Evolutionary conservation across 2,113 vertebrate genomes (phyloP), one percentile per base, ranked within the genome.

Genomic region (Laterallus jamaicensis): DNA sequence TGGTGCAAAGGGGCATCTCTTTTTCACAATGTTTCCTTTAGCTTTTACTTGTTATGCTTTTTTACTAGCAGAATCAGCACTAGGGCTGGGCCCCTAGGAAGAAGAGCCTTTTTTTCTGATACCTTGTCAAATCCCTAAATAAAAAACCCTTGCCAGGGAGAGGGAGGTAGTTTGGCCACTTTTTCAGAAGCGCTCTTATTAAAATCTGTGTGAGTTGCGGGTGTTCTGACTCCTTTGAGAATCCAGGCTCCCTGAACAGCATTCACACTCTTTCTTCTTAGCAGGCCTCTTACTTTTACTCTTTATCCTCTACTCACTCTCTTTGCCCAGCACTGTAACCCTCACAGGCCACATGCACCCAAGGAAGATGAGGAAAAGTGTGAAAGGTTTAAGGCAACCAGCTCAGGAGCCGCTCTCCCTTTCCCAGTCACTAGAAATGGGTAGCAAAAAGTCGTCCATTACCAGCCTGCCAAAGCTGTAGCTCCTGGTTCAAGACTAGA

Each of bases 401-500:
- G 22, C 42, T 60, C 69, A 71, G 60, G 52, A 82, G 24, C 56
- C 3, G 0, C 82, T 90, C n/a, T 89, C 18, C 39, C 25, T 87
- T 79, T 80, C 44, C 47, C 31, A 47, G 15, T 63, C 28, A 5
- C 19, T 69, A 35, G 67, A 75, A 83, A 76, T 2, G 21, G 16
- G 44, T 42, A 68, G 67, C 70, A 85, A 50, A 42, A 90, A 87
- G 18, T 32, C 12, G 84, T 83, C 40, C 15, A 12, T 87, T 87
- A 66, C 22, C 78, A 83, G 50, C 56, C 35, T 74, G 26, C 26
- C 44, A 78, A 87, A 88, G 69, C 49, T 81, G 44, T 86, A 67
- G n/a, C 37, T 96, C 56, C 85, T 66, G 40, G 64, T 92, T 95
- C 93, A 92, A 90, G 71, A 83, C 82, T 89, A 59, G 85, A 85